Evolutionary conservation across 2,888 invertebrate species (phyloP), one percentile per base, ranked within the genome.

Genomic region (Orthosia incerta): DNA sequence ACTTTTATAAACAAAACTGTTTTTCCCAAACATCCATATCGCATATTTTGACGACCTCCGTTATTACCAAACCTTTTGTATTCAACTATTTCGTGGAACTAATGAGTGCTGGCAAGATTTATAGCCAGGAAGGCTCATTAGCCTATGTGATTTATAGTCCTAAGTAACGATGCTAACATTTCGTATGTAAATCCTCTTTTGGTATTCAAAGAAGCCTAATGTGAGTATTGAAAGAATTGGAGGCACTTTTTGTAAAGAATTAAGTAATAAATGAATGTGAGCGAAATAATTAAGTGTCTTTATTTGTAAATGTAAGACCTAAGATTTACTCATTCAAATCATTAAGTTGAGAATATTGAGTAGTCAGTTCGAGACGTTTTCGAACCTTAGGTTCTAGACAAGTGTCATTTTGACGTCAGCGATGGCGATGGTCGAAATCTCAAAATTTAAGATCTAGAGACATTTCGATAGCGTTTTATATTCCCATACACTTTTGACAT

Each of bases 31-130:
- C 63, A 16, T 7, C 12, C 3, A 4, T 4, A 26, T 26, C 26
- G 26, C 15, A 39, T 4, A 23, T 46, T 59, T 51, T 23, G 15
- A 15, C 9, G 18, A 18, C 15, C 4, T 62, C 15, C 13, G 45
- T 50, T 2, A 4, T 48, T 23, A 46, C 13, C 50, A 15, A 45
- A 56, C 60, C 80, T 81, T 81, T 51, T 81, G 64, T 13, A 7
- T 9, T 23, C 0, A 51, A 20, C 45, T 84, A 0, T 57, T 55
- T 39, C 46, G 50, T 75, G 53, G 5, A 75, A 39, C 82, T 89
- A 88, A 88, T 89, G 88, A 88, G 87, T 71, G 69, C 69, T 67
- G 60, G 61, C 76, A 86, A 89, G 85, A 89, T 88, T 88, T 86
- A 88, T 88, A 78, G 78, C 75, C 71, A 55, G 77, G 65, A 62